A percentile compares a stretch with the other conserved stretches of the same genome.
These are phyloP conservation scores for Capreolus pygargus DNA, from an alignment of 2,113 vertebrate species.

Conservation along the genomic window DNA sequence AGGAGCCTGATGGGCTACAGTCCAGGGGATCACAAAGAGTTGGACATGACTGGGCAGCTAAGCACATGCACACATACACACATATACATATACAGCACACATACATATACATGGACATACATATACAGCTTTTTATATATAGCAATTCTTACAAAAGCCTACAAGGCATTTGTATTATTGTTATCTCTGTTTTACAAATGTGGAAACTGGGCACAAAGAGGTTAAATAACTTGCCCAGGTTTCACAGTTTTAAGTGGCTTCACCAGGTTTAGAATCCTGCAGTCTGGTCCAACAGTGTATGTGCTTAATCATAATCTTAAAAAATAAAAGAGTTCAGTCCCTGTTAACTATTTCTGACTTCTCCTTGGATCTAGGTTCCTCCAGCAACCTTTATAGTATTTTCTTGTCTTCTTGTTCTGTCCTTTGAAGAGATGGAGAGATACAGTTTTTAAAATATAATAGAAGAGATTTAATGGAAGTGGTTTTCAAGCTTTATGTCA, in stretches of 20 bases:
- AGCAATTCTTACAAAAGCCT: not conserved
- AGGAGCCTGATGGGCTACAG: not conserved
- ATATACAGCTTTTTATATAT: not conserved
- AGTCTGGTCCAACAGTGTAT: not conserved
- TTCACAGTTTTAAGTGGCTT: not conserved
- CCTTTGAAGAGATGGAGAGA: not conserved
- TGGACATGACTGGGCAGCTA: not conserved
- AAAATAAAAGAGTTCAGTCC: not conserved
- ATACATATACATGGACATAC: not conserved
- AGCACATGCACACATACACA: fast-evolving
- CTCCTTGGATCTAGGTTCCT: not conserved
- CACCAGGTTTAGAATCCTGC: not conserved
- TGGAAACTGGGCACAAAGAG: not conserved
- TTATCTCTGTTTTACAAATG: not conserved
- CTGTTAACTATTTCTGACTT: not conserved
- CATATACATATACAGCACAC: not conserved
- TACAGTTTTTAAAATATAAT: not conserved
- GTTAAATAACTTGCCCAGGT: not conserved
- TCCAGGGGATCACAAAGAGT: not conserved
- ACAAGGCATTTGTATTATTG: not conserved
- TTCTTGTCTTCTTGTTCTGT: not conserved
- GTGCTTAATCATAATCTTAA: not conserved
- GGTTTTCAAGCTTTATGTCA: not conserved
- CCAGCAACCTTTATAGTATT: not conserved
- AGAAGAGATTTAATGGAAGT: not conserved